A percentile compares a stretch with the other conserved stretches of the same genome.
Evolutionary conservation across 2,888 invertebrate genomes (phyloP).

Genomic region (Epinotia brunnichana): DNA sequence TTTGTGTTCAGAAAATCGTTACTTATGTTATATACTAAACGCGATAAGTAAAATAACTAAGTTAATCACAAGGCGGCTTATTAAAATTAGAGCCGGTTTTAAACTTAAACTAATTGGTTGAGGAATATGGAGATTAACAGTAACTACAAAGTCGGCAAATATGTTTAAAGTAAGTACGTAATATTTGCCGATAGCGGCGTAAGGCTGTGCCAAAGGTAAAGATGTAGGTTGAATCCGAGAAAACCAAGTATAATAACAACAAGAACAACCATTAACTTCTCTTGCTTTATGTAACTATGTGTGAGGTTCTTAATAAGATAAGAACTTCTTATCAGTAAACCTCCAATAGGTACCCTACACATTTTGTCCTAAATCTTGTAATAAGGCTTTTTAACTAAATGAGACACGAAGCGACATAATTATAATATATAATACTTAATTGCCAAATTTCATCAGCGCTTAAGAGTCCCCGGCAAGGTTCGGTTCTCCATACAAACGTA

Average conservation of each 20-base stretch:
- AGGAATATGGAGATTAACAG: constrained; percentile 46
- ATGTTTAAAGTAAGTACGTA: constrained; percentile 16
- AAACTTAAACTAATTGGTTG: constrained; percentile 56
- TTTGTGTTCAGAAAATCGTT: constrained; percentile 60
- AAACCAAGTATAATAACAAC: neutral
- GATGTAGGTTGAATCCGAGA: neutral
- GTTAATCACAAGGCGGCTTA: constrained; percentile 45
- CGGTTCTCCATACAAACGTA: no score
- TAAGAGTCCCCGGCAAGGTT: no score
- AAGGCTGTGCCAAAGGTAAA: neutral
- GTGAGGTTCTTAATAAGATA: no score
- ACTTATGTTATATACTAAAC: constrained; percentile 35
- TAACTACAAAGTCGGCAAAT: constrained; percentile 36
- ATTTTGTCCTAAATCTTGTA: no score
- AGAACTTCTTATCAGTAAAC: no score
- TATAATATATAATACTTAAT: no score
- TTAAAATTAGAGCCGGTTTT: constrained; percentile 51
- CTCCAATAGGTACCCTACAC: no score
- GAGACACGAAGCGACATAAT: no score
- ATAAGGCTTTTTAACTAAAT: no score
- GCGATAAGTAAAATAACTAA: constrained; percentile 42
- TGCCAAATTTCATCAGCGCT: no score
- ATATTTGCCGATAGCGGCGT: constrained; percentile 11
- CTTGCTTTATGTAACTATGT: neutral
- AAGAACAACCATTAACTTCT: neutral